Base-by-base conservation (phyloP, 1,140 invertebrate genomes). In the Ephestia elutella region DNA sequence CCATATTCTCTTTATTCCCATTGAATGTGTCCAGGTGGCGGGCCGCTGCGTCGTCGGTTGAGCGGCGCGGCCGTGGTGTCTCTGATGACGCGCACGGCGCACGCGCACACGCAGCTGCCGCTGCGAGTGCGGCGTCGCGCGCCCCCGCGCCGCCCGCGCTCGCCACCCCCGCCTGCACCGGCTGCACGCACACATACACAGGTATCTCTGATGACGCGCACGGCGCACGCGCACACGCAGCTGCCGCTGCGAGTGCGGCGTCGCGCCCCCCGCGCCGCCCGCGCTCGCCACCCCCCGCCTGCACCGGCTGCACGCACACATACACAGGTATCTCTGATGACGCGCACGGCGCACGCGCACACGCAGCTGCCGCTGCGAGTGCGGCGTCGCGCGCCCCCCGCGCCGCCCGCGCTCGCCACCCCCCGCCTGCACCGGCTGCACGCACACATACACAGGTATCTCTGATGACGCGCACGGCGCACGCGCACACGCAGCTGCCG, bases 351-450 rank as follows among this genome's bases (percentile, higher is more conserved):
- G 50, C 3, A 11, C 8, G 53, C 30, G 55, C 59, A 56, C 15
- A 73, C 73, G 54, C 66, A 75, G 63, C 19, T 57, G 60, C 75
- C 76, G 69, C 65, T 66, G 8, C 66, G 75, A 66, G 66, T 71
- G 13, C 62, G 71, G 5, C 68, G 73, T 28, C 18, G 71, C 59
- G 60, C n/a, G n/a, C 51, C 58, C 62, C 8, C 59, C 55, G 15
- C 62, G 59, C 59, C 57, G 63, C 49, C 65, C 57, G 17, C 50
- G 54, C 58, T 48, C 64, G 49, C 70, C 58, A 15, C 73, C 44
- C 49, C 57, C 20, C 35, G 35, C 49, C 62, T 49, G 53, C 57
- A 18, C 15, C 48, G 21, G 44, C 10, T 35, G 18, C 48, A 49
- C 9, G 28, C 56, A n/a, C 28, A n/a, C n/a, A n/a, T n/a, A n/a